Conservation (phyloP, 2,888 invertebrate species). For the Alsophila aescularia region DNA sequence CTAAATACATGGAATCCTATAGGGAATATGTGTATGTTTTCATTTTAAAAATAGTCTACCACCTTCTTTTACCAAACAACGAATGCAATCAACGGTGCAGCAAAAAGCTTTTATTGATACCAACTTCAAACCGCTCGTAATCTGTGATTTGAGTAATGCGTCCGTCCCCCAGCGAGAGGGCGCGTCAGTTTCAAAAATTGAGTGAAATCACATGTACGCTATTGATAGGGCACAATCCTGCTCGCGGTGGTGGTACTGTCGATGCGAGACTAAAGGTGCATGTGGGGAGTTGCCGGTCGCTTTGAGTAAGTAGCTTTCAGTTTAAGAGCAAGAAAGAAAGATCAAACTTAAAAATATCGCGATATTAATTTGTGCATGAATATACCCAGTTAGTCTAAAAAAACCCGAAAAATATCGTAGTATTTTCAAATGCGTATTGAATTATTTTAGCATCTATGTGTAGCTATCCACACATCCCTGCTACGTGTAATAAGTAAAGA, state of each 20-base stretch:
- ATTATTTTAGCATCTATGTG: too few relatives aligned
- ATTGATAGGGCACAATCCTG: conserved; percentile 70
- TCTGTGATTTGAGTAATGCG: conserved; percentile 73
- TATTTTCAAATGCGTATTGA: too few relatives aligned
- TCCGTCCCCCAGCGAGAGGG: conserved; percentile 61
- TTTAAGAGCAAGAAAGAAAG: not conserved
- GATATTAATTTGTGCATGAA: too few relatives aligned
- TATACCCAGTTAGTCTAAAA: too few relatives aligned
- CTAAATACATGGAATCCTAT: too few relatives aligned
- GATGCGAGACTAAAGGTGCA: conserved; percentile 41
- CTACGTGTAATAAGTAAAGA: too few relatives aligned
- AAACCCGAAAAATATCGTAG: too few relatives aligned
- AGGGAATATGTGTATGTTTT: too few relatives aligned
- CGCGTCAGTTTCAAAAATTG: conserved; percentile 82
- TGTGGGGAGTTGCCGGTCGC: not conserved
- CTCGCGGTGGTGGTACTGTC: conserved; percentile 47
- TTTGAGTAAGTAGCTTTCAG: not conserved
- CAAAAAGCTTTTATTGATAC: conserved; percentile 43
- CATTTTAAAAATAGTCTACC: not conserved
- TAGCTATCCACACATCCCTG: too few relatives aligned
- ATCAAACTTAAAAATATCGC: too few relatives aligned
- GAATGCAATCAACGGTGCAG: conserved; percentile 34
- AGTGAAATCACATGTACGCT: conserved; percentile 80
- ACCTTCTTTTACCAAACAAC: conserved; percentile 12
- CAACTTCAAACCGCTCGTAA: conserved; percentile 52